A percentile compares a stretch with the other conserved stretches of the same genome.
Conservation (phyloP, 1,140 invertebrate genomes). For the Bombus turneri region DNA sequence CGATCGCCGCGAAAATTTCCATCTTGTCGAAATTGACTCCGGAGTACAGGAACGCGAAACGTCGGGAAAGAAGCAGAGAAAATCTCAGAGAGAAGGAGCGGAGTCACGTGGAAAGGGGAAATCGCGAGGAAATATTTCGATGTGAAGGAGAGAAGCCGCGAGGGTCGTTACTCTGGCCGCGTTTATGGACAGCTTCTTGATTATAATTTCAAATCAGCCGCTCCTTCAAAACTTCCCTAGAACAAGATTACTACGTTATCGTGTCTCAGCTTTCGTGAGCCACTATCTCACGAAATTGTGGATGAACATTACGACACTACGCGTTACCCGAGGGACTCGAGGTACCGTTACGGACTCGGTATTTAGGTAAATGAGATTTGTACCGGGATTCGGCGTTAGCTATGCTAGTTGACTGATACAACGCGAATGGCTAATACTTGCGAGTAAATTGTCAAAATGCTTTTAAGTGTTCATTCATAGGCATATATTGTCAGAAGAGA, state of each 20-base stretch:
- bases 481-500: too few species aligned
- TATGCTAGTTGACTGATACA: too few species aligned
- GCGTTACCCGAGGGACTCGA: neutral
- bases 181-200: slow-evolving; percentile 33
- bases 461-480: too few species aligned
- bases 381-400: neutral
- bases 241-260: slow-evolving; percentile 26
- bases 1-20: slow-evolving; percentile 55
- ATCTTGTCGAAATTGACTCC: slow-evolving; percentile 54
- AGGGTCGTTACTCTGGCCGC: neutral
- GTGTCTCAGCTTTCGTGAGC: neutral
- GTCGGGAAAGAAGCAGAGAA: neutral
- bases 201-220: slow-evolving; percentile 47
- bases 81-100: neutral
- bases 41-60: neutral
- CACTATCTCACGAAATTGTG: slow-evolving; percentile 9
- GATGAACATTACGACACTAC: slow-evolving; percentile 9
- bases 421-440: neutral
- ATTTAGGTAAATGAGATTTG: slow-evolving; percentile 3
- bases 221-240: neutral
- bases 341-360: neutral
- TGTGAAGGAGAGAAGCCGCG: neutral
- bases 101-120: neutral
- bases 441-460: neutral
- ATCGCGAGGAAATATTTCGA: slow-evolving; percentile 50